Conservation (phyloP, 2,797 vertebrate species). For the Micropoecilia bifurca region DNA sequence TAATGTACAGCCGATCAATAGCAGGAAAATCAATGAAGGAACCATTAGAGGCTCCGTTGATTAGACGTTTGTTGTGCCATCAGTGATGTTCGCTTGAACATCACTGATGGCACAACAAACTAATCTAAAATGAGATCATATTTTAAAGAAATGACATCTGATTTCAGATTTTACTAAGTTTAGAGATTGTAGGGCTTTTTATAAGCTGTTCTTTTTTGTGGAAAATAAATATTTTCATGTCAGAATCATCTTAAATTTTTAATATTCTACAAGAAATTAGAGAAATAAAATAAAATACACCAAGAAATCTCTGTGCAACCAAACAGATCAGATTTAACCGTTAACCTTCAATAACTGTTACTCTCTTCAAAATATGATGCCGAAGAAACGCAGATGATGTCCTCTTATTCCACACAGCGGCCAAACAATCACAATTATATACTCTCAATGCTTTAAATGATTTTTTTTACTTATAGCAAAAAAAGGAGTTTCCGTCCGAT, state of each 20-base stretch:
- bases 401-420: neutral
- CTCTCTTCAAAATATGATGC: neutral
- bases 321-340: neutral
- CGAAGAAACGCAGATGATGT: neutral
- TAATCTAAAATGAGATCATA: conserved; percentile 7
- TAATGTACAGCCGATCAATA: conserved; percentile 66
- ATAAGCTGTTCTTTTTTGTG: neutral
- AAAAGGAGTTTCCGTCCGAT: no score
- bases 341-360: neutral
- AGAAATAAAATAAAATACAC: neutral
- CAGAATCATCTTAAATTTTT: neutral
- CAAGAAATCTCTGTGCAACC: neutral
- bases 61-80: conserved; percentile 52
- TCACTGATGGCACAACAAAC: no score
- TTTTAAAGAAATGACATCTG: conserved; percentile 2
- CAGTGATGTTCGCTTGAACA: conserved; percentile 32
- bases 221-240: neutral
- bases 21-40: conserved; percentile 49
- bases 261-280: neutral
- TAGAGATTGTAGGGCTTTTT: neutral
- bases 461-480: neutral
- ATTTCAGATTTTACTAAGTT: neutral
- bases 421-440: neutral
- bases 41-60: conserved; percentile 56
- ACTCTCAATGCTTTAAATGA: neutral